Conservation (phyloP, 2,888 invertebrate species). For the Embidobia sp. region DNA sequence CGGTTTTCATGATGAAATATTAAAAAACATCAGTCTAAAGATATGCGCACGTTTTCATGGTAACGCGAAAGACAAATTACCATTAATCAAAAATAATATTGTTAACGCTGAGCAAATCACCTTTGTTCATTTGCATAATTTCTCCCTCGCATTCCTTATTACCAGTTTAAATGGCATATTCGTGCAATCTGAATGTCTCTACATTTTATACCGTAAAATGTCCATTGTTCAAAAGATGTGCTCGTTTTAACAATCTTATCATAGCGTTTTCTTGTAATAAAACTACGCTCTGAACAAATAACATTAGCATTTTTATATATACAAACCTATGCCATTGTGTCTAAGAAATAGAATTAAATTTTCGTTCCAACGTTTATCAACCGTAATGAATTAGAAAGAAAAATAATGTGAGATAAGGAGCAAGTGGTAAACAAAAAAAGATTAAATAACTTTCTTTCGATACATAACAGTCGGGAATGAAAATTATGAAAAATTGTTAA, state of each 20-base stretch:
- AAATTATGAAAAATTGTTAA: no score
- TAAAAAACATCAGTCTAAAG: neutral
- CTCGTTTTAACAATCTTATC: conserved; percentile 28
- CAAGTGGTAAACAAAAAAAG: no score
- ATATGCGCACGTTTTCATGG: conserved; percentile 4
- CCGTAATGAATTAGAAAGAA: no score
- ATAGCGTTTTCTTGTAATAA: neutral
- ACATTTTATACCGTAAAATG: conserved; percentile 38
- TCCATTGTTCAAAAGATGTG: conserved; percentile 46
- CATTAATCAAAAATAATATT: conserved; percentile 36
- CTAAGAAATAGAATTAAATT: no score
- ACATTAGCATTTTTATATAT: neutral
- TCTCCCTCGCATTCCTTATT: conserved; percentile 43
- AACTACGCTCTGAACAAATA: neutral
- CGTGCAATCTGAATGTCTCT: conserved; percentile 54
- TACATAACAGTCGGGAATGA: no score
- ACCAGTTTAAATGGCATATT: conserved; percentile 56
- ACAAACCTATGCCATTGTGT: no score
- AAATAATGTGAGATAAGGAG: no score
- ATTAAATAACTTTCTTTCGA: no score
- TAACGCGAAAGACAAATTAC: conserved; percentile 21
- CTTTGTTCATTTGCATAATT: conserved; percentile 55
- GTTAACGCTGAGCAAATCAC: conserved; percentile 36
- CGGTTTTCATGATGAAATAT: neutral
- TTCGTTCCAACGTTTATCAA: no score